phyloP scores from a whole-genome alignment of 2,888 invertebrate species.

The Cephus nigrinus region DNA sequence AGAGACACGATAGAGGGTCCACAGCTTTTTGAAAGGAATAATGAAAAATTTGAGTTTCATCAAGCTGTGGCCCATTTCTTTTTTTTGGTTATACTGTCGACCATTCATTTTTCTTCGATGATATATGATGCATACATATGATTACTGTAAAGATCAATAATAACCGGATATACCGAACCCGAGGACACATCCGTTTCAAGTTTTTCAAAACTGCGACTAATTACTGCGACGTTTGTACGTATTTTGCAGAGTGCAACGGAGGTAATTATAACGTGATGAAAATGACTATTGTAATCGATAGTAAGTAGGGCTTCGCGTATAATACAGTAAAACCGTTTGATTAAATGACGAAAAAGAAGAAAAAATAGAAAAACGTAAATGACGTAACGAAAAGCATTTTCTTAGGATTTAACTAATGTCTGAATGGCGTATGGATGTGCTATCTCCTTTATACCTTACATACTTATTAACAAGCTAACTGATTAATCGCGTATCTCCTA shows the following conservation, averaged over 20 bases:
- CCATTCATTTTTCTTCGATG: neutral
- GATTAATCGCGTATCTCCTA: slow-evolving; percentile 4
- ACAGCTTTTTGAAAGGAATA: slow-evolving; percentile 9
- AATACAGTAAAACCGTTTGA: neutral
- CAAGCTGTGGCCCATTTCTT: neutral
- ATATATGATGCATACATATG: neutral
- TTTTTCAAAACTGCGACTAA: neutral
- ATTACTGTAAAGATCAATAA: neutral
- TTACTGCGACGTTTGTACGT: neutral
- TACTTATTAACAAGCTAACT: neutral
- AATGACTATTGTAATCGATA: slow-evolving; percentile 36
- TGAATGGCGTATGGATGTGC: slow-evolving; percentile 53
- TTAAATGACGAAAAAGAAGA: neutral
- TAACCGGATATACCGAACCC: neutral
- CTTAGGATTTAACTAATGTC: slow-evolving; percentile 23
- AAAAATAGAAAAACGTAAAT: neutral
- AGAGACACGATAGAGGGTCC: slow-evolving; percentile 14
- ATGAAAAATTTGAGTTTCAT: neutral
- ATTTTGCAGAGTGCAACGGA: neutral
- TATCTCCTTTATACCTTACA: slow-evolving; percentile 26
- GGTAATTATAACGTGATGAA: neutral
- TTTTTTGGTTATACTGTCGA: neutral
- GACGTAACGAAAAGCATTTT: neutral
- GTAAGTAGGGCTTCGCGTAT: slow-evolving; percentile 35
- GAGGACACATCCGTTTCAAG: neutral